A percentile compares a stretch with the other conserved stretches of the same genome.
phyloP scores from a whole-genome alignment of 2,113 vertebrate genomes.

The Collichthys lucidus region DNA sequence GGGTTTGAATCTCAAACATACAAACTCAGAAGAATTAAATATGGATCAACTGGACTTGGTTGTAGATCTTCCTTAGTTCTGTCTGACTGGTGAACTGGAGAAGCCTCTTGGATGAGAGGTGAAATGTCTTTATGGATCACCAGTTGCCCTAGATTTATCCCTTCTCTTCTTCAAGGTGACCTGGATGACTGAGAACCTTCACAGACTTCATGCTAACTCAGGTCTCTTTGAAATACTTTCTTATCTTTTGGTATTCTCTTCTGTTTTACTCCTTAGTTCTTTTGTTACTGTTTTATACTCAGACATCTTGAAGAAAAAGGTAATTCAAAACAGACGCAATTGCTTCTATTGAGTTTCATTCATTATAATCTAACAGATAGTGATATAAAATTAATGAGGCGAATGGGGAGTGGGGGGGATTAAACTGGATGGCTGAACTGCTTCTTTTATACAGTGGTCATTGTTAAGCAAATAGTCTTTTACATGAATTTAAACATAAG shows the following conservation, averaged over 20 bases:
- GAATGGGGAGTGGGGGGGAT: fast-evolving
- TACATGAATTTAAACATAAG: neutral
- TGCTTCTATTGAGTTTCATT: neutral
- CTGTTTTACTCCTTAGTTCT: neutral
- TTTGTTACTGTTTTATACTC: neutral
- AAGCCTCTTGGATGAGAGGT: no score
- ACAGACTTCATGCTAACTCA: no score
- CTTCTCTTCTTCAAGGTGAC: no score
- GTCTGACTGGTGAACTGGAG: no score
- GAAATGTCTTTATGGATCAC: no score
- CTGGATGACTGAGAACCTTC: no score
- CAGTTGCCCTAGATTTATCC: no score
- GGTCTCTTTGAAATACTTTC: neutral
- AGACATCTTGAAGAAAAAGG: neutral
- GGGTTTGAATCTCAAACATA: neutral
- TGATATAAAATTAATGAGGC: neutral
- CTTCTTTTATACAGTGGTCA: neutral
- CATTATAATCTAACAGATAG: neutral
- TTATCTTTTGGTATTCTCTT: neutral
- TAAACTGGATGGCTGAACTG: neutral
- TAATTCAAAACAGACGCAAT: neutral
- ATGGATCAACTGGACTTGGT: no score
- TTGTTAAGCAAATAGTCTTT: neutral
- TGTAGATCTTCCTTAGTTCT: no score
- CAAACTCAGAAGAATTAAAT: neutral